phyloP scores from a whole-genome alignment of 2,797 vertebrate genomes.

The Natrix natrix region DNA sequence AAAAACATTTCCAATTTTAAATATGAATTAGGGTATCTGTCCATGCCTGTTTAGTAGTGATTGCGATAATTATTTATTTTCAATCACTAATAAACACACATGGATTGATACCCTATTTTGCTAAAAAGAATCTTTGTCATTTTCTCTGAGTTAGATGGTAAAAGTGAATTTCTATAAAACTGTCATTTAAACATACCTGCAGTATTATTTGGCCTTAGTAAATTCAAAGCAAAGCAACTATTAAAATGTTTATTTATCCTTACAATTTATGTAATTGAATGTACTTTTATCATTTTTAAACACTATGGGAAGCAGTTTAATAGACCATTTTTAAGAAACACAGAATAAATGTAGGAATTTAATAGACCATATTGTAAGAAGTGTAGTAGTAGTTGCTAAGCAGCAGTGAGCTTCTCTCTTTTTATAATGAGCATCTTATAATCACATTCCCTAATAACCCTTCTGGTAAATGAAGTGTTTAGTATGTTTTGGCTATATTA shows the following conservation, averaged over 20 bases:
- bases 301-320: constrained; percentile 47
- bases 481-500: background rate
- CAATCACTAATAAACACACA: background rate
- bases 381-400: constrained; percentile 43
- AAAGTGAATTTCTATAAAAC: constrained; percentile 33
- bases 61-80: background rate
- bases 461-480: constrained; percentile 31
- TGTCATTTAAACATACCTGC: constrained; percentile 43
- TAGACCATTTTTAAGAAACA: constrained; percentile 50
- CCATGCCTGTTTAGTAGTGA: no score
- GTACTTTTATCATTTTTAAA: constrained; percentile 52
- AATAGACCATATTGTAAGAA: constrained; percentile 52
- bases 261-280: constrained; percentile 56
- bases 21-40: background rate
- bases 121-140: constrained; percentile 8
- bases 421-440: constrained; percentile 44
- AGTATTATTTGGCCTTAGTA: constrained; percentile 51
- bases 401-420: constrained; percentile 19
- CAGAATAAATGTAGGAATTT: constrained; percentile 38
- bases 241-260: constrained; percentile 47
- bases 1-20: background rate
- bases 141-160: constrained; percentile 31
- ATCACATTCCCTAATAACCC: constrained; percentile 19
- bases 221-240: constrained; percentile 43
- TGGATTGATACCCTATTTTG: constrained; percentile 13